These are phyloP conservation scores for Patella pellucida DNA, from an alignment of 2,888 invertebrate species.

Conservation along the genomic window DNA sequence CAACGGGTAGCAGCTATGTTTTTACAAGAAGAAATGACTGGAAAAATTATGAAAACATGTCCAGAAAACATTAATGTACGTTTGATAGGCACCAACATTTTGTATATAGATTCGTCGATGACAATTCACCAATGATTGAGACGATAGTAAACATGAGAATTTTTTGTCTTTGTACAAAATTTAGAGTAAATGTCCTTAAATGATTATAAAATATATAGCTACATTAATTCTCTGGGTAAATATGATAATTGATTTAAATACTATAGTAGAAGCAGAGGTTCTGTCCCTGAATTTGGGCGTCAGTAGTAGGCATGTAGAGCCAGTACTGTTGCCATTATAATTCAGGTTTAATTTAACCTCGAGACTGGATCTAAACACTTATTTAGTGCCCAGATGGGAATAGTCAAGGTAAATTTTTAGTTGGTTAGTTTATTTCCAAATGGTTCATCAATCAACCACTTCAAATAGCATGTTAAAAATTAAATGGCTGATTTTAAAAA, in stretches of 20 bases:
- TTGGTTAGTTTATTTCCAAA: not conserved
- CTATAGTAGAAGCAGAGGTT: no score
- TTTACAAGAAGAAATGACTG: slow-evolving; percentile 23
- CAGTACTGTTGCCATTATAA: slow-evolving; percentile 10
- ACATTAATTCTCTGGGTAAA: no score
- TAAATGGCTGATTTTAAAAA: no score
- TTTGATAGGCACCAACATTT: not conserved
- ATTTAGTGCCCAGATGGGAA: slow-evolving; percentile 1
- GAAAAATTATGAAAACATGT: not conserved
- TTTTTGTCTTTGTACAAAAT: no score
- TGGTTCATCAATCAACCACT: not conserved
- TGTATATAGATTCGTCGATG: no score
- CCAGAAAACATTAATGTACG: slow-evolving; percentile 1
- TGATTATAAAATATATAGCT: no score
- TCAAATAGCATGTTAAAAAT: no score
- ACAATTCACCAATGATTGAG: no score
- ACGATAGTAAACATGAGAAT: no score
- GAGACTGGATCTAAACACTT: not conserved
- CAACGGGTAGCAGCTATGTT: slow-evolving; percentile 40
- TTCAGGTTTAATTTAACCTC: not conserved
- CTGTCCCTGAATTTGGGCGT: slow-evolving; percentile 9
- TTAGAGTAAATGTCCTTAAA: no score
- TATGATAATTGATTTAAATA: no score
- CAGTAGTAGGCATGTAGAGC: slow-evolving; percentile 6
- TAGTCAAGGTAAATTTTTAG: not conserved